Base-by-base conservation (phyloP, 92 coral and sea anemone species). In the Phenganax stokvisi region DNA sequence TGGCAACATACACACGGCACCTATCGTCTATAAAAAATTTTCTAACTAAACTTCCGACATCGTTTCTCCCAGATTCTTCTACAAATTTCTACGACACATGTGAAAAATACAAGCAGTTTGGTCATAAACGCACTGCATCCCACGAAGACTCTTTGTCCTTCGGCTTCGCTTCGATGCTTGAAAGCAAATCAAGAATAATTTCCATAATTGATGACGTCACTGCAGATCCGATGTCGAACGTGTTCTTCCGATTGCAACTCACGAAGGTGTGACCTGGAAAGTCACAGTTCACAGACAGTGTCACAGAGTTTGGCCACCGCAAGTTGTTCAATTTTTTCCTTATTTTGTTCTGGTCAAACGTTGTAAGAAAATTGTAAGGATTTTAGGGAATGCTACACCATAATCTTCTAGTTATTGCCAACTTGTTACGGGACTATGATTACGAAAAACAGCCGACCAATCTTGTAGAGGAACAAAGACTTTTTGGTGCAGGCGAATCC, bases 121-220 rank as follows among this genome's bases (percentile, higher is more conserved):
- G 58, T 15, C 31, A 25, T 51, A 73, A 73, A 73, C 51, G 20
- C 15, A 9, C 51, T 20, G 28, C n/a, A 25, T 20, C 59, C 74
- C 74, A 72, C 12, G 8, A 60, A 67, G 51, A 60, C 56, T 30
- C 83, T 79, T 79, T 79, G 73, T 63, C 51, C 10, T 79, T 27
- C 47, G 54, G 62, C 31, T 64, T 62, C 60, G 83, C 57, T 79
- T 79, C 59, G 66, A 51, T 79, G 68, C 57, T 62, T 25, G 73
- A 47, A 63, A 79, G 65, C 74, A 47, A 78, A 65, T 51, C 56
- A 52, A n/a, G 74, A n/a, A 79, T 77, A 63, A 79, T 79, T 79
- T 15, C 10, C 83, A 79, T 79, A 77, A 79, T 79, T 79, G 51
- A 57, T 79, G 74, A 79, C 68, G 83, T 79, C 83, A 79, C 31